Evolutionary conservation across 2,888 invertebrate species (phyloP).

Genomic region (Trichogramma dendrolimi): DNA sequence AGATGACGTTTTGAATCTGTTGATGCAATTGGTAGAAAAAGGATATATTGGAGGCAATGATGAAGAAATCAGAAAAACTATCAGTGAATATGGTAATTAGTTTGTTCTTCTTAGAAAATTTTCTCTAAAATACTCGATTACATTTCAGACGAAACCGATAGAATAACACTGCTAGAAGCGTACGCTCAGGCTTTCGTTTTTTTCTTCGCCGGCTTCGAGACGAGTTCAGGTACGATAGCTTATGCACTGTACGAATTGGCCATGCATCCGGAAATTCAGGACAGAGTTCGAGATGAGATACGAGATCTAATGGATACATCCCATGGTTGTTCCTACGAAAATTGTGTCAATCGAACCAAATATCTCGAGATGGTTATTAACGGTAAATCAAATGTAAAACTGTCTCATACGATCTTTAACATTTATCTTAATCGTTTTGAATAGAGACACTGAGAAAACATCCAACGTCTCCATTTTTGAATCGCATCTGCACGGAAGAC

Average conservation of each 20-base stretch:
- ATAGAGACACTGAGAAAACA: slow-evolving; percentile 48
- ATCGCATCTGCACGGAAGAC: slow-evolving; percentile 46
- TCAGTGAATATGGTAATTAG: neutral
- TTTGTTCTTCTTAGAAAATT: neutral
- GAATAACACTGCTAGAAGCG: slow-evolving; percentile 37
- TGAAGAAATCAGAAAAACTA: slow-evolving; percentile 1
- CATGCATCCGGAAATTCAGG: slow-evolving; percentile 46
- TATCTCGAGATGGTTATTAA: slow-evolving; percentile 51
- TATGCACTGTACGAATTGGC: slow-evolving; percentile 52
- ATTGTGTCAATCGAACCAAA: slow-evolving; percentile 47
- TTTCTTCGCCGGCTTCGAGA: slow-evolving; percentile 54
- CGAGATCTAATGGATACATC: slow-evolving; percentile 18
- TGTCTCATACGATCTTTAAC: neutral
- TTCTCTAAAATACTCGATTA: neutral
- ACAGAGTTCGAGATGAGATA: slow-evolving; percentile 48
- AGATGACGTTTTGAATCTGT: slow-evolving; percentile 46
- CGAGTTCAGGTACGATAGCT: slow-evolving; percentile 52
- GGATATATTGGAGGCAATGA: slow-evolving; percentile 35
- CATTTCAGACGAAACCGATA: slow-evolving; percentile 3
- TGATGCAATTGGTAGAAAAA: slow-evolving; percentile 45
- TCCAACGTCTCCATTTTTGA: slow-evolving; percentile 44
- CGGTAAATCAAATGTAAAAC: slow-evolving; percentile 36
- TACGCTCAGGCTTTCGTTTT: slow-evolving; percentile 52
- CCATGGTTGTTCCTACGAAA: slow-evolving; percentile 48
- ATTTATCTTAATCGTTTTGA: neutral